Conservation (phyloP, 2,888 invertebrate species). For the Drosophila borealis region DNA sequence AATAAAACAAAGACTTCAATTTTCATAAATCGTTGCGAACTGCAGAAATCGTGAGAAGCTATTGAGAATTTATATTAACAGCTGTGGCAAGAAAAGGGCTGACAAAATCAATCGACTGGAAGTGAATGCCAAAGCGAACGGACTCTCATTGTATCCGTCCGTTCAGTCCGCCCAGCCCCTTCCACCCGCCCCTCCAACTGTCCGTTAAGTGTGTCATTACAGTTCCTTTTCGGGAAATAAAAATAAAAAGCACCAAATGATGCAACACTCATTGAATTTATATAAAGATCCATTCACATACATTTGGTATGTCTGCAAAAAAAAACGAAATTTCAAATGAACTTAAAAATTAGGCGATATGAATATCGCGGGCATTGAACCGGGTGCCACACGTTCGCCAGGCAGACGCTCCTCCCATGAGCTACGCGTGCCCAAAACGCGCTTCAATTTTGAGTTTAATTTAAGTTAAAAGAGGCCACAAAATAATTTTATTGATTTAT, state of each 20-base stretch:
- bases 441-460: too few species aligned
- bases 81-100: conserved; percentile 58
- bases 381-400: too few species aligned
- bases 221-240: too few species aligned
- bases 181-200: neutral
- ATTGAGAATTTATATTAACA: conserved; percentile 73
- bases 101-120: conserved; percentile 56
- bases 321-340: too few species aligned
- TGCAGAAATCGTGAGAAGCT: conserved; percentile 53
- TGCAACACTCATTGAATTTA: neutral
- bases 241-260: neutral
- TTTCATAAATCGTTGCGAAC: conserved; percentile 77
- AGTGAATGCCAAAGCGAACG: conserved; percentile 40
- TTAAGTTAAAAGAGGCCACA: too few species aligned
- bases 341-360: too few species aligned
- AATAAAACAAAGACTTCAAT: conserved; percentile 78
- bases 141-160: conserved; percentile 35
- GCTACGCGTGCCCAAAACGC: too few species aligned
- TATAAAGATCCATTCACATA: too few species aligned
- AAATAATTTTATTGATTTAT: too few species aligned
- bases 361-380: too few species aligned
- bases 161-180: conserved; percentile 10
- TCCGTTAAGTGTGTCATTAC: neutral
- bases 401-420: too few species aligned
- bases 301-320: too few species aligned